Base-by-base conservation (phyloP, 2,113 vertebrate species). In the Lycaon pictus region DNA sequence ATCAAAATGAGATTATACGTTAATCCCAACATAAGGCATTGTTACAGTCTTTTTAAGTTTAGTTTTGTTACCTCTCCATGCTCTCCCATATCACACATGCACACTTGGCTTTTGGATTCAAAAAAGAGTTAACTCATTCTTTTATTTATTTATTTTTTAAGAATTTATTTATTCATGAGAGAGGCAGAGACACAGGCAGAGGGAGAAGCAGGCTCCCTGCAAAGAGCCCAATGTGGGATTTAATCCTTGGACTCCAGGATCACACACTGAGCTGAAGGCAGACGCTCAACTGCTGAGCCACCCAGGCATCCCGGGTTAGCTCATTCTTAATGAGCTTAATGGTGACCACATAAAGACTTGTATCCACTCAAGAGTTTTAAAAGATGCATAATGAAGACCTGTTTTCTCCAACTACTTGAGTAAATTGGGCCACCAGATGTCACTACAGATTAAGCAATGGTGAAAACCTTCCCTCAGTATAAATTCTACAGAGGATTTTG, bases 361-460 rank as follows among this genome's bases (percentile, higher is more conserved):
- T 55, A 74, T 56, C 35, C 48, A 79, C 25, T 4, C 48, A 92
- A 55, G 13, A 43, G 16, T 86, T 67, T 94, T 67, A 51, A 89
- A 93, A 60, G 1, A 37, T 72, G 11, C n/a, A 8, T 43, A 58
- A 89, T 53, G n/a, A 95, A 86, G 25, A 62, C 55, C 29, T 77
- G 25, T 63, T 97, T 56, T 27, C 11, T 93, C 72, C 84, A 95
- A 20, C n/a, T 43, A 79, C 27, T 81, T 62, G 94, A 95, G 95
- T 97, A 91, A 98, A 80, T 97, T 51, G 72, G 88, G 56, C 99
- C 99, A 99, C 98, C 98, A 99, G 99, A 97, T 99, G 99, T 99
- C 99, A 99, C 98, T 99, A 98, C 91, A 98, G 98, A 98, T 98
- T 98, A 99, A 99, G 98, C 91, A 98, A 98, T 97, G 77, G 85